Base-by-base conservation (phyloP, 64 coral and sea anemone genomes). In the Orbicella faveolata region DNA sequence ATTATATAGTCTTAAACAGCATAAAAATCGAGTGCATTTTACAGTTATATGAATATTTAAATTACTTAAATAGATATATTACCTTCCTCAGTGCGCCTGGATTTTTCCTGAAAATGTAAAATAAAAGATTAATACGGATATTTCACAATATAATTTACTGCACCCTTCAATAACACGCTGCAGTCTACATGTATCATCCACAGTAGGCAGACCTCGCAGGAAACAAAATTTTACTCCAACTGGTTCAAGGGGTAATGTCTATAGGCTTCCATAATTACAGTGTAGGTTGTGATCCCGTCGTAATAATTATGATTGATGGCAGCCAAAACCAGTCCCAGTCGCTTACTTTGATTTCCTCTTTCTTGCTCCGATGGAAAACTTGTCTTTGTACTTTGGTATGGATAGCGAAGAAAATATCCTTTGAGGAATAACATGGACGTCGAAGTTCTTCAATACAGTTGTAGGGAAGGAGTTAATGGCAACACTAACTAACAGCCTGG, bases 311-410 rank as follows among this genome's bases (percentile, higher is more conserved):
- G 30, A 30, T 30, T 30, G 30, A 30, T 30, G 30, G 30, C 30
- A 30, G 30, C 30, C 0, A 30, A 30, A 30, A 30, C 30, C 30
- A 30, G 30, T 30, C 30, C 11, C 10, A 26, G 21, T 70, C 1
- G 5, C 23, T 11, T 25, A 85, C 82, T 41, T 85, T 39, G 13
- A 2, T 16, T 85, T 85, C 44, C 44, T 85, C 82, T 85, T 85
- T 39, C 48, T 85, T n/a, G 37, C 3, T 67, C 36, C 82, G 66
- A 85, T 85, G 4, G 82, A 70, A 85, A 85, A 85, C 36, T 33
- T 85, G 39, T 85, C 82, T 48, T 66, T 37, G 39, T 85, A 85
- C 44, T 52, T 65, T 23, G 36, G 35, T 16, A 62, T 18, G 36
- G 39, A 72, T 48, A 72, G 82, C 3, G 63, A 23, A 33, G 9